Base-by-base conservation (phyloP, 30 jellyfish, hydroid and myxozoan species). In the Chrysaora quinquecirrha region DNA sequence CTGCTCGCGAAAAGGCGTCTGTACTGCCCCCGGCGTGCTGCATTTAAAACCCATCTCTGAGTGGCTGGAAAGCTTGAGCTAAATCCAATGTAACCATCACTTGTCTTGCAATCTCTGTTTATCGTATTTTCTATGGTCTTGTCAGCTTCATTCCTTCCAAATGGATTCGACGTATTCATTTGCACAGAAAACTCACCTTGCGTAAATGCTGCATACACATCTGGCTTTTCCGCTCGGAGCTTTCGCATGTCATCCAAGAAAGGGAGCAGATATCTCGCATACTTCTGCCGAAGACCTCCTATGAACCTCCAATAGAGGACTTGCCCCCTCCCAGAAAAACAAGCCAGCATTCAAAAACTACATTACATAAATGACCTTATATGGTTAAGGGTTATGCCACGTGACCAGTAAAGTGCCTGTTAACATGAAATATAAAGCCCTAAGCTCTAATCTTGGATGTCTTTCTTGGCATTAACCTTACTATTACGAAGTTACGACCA, bases 61-160 rank as follows among this genome's bases (percentile, higher is more conserved):
- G 68, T 52, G 68, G 68, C 68, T 27, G 66, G 14, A 46, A 34
- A 64, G 75, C 38, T 67, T 64, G 76, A 24, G 75, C 85, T 23
- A 47, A 80, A 80, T 27, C 90, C 75, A 66, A 46, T 80, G 54
- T 71, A 20, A 34, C 19, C 85, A 34, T 34, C 85, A 23, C 38
- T 23, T 23, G 90, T 34, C 68, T 80, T 80, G 76, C 76, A 20
- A 35, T 80, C 76, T 27, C 85, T 38, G 30, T 80, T 80, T 32
- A 64, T 80, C 46, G 90, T 80, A 48, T 64, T 34, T 49, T 80
- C 76, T 10, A 80, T 64, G 2, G 90, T 66, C 85, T 64, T 64
- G 85, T 80, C 86, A n/a, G 85, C 90, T 34, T 46, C 64, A 80
- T 66, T 80, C 49, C 76, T 64, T 25, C 85, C 75, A 32, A 66